phyloP scores from a whole-genome alignment of 2,113 vertebrate species.

The Prinia subflava region DNA sequence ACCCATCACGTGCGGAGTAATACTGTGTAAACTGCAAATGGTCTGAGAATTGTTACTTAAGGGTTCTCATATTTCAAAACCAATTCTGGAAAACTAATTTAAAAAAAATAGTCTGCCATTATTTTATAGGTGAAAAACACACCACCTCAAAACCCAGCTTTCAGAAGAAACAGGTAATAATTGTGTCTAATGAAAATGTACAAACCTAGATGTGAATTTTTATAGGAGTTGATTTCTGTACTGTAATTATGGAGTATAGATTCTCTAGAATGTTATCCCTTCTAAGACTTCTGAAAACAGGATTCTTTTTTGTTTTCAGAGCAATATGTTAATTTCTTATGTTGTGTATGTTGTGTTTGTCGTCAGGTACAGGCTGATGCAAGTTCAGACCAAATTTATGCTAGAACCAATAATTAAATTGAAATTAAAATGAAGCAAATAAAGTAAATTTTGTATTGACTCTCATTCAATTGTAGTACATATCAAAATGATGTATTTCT shows the following conservation, averaged over 20 bases:
- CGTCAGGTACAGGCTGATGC: not conserved
- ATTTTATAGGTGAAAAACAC: not conserved
- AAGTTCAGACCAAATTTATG: not conserved
- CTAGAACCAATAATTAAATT: not conserved
- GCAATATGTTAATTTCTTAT: not conserved
- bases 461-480: not conserved
- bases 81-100: not conserved
- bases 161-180: rapidly evolving
- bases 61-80: not conserved
- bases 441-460: not conserved
- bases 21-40: not conserved
- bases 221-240: not conserved
- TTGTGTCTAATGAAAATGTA: not conserved
- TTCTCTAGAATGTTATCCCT: not conserved
- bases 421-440: not conserved
- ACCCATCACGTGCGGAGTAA: not conserved
- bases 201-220: not conserved
- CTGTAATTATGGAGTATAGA: not conserved
- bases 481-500: rapidly evolving
- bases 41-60: not conserved
- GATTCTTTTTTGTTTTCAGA: not conserved
- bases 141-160: rapidly evolving
- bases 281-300: not conserved
- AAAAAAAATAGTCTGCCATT: rapidly evolving
- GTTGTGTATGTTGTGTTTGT: not conserved